Percentiles rank a stretch among this genome's conserved stretches.
These are phyloP conservation scores for Drosophila orena DNA, from an alignment of 1,140 invertebrate genomes.

Conservation along the genomic window DNA sequence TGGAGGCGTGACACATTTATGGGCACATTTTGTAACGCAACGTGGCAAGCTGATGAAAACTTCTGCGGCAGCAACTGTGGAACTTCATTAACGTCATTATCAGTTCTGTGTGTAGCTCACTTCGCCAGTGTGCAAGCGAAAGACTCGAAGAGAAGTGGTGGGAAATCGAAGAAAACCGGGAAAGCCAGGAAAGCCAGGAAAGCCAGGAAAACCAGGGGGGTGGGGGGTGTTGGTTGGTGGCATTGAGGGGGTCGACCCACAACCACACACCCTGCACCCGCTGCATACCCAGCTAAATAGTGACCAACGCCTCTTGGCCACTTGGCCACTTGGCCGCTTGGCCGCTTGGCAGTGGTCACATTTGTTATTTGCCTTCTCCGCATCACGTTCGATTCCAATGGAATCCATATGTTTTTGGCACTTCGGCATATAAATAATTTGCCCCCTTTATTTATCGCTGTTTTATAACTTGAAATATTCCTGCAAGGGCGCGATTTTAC, in stretches of 20 bases:
- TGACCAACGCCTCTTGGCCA: not conserved
- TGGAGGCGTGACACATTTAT: constrained; percentile 77
- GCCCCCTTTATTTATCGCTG: not conserved
- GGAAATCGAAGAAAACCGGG: constrained; percentile 1
- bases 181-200: too few relatives aligned
- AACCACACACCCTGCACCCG: constrained; percentile 8
- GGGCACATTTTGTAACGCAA: constrained; percentile 66
- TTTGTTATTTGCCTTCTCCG: constrained; percentile 10
- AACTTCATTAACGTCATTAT: constrained; percentile 71
- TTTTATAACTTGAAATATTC: not conserved
- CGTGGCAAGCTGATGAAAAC: constrained; percentile 66
- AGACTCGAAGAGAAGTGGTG: constrained; percentile 1
- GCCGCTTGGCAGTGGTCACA: constrained; percentile 20
- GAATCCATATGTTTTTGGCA: constrained; percentile 12
- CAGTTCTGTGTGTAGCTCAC: constrained; percentile 35
- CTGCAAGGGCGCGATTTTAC: not conserved
- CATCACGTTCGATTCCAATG: not conserved
- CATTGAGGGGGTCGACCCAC: not conserved
- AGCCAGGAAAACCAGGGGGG: too few relatives aligned
- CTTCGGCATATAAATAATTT: constrained; percentile 1
- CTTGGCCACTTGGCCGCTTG: constrained; percentile 5
- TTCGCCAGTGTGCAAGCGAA: constrained; percentile 3
- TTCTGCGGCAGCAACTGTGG: constrained; percentile 52
- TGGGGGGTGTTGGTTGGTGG: too few relatives aligned
- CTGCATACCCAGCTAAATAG: constrained; percentile 14